Conservation (phyloP, 2,113 vertebrate genomes). For the Chitala chitala region DNA sequence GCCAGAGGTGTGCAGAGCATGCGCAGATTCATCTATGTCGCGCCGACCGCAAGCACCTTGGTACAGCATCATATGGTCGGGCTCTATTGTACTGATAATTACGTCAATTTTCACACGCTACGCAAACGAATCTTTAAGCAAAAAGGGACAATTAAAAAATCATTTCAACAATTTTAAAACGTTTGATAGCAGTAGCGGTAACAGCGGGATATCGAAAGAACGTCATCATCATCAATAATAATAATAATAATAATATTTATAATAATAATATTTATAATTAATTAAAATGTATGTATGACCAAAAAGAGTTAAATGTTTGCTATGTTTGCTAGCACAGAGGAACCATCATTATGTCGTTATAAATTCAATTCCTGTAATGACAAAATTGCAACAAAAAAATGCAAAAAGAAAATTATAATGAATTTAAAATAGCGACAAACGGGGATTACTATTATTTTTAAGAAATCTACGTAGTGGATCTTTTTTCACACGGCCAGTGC, state of each 20-base stretch:
- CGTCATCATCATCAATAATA: neutral
- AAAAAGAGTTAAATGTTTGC: too few relatives aligned
- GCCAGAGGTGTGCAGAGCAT: slow-evolving; percentile 65
- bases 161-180: neutral
- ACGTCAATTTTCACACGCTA: slow-evolving; percentile 7
- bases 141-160: neutral
- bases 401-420: too few relatives aligned
- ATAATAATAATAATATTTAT: slow-evolving; percentile 5
- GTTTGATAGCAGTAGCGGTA: neutral
- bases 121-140: neutral
- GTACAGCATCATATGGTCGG: slow-evolving; percentile 10
- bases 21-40: slow-evolving; percentile 46
- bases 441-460: too few relatives aligned
- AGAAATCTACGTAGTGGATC: too few relatives aligned
- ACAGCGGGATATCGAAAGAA: too few relatives aligned
- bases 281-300: too few relatives aligned
- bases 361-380: too few relatives aligned
- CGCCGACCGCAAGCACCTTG: slow-evolving; percentile 52
- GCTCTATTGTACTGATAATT: slow-evolving; percentile 17
- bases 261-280: neutral
- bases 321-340: too few relatives aligned
- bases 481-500: too few relatives aligned
- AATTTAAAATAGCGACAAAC: too few relatives aligned
- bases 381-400: too few relatives aligned
- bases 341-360: too few relatives aligned